Conservation (phyloP, 2,888 invertebrate genomes). For the Helicoverpa assulta region DNA sequence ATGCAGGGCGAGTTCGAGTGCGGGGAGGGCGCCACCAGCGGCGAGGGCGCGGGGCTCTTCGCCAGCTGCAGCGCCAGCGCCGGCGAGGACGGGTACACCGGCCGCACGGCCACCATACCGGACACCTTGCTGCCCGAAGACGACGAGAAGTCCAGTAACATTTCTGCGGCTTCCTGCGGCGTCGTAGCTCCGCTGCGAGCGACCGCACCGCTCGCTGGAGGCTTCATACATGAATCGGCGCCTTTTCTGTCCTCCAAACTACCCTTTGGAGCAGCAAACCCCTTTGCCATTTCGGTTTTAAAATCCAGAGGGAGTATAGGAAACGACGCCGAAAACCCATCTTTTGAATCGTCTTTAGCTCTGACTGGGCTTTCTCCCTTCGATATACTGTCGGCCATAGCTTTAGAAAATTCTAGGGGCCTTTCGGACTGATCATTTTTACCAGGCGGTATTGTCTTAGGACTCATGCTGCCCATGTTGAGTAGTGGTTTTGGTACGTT, state of each 20-base stretch:
- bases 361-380: conserved; percentile 82
- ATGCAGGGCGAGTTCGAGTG: conserved; percentile 94
- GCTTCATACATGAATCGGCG: conserved; percentile 86
- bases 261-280: conserved; percentile 85
- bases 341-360: conserved; percentile 83
- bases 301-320: conserved; percentile 85
- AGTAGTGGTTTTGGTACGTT: conserved; percentile 86
- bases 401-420: conserved; percentile 82
- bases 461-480: conserved; percentile 85
- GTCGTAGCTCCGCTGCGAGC: conserved; percentile 86
- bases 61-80: conserved; percentile 93
- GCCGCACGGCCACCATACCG: conserved; percentile 89
- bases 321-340: conserved; percentile 76
- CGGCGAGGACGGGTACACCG: conserved; percentile 91
- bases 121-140: conserved; percentile 90
- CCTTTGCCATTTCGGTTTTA: conserved; percentile 86
- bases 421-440: conserved; percentile 80
- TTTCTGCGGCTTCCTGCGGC: conserved; percentile 91
- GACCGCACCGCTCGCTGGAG: conserved; percentile 83
- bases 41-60: conserved; percentile 94
- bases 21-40: conserved; percentile 92
- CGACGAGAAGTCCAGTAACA: conserved; percentile 92
- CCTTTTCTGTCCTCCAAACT: conserved; percentile 85
- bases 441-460: conserved; percentile 78
- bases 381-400: conserved; percentile 80